Conservation (phyloP, 2,113 vertebrate genomes). For the Oophaga pumilio region DNA sequence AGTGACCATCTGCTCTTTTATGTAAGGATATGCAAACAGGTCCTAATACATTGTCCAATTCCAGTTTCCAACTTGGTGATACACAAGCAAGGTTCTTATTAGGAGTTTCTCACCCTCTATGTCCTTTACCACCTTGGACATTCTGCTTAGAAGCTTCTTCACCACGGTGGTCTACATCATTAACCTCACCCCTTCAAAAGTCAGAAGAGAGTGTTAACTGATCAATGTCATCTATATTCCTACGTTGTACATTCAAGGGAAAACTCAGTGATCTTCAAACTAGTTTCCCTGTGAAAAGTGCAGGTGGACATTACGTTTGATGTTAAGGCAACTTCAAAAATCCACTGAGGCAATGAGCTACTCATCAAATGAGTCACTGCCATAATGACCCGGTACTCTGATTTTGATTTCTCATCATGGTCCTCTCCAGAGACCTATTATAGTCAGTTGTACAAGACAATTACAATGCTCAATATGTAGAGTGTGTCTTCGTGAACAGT, state of each 20-base stretch:
- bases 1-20: no score
- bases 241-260: not conserved
- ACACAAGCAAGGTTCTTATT: not conserved
- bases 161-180: constrained; percentile 31
- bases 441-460: not conserved
- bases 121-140: not conserved
- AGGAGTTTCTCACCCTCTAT: not conserved
- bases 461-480: not conserved
- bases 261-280: not conserved
- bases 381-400: not conserved
- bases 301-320: constrained; percentile 5
- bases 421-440: not conserved
- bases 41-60: not conserved
- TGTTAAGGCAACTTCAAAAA: constrained; percentile 37
- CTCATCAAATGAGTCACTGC: not conserved
- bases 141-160: not conserved
- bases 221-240: constrained; percentile 9
- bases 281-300: not conserved
- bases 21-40: not conserved
- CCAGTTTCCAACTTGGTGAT: not conserved
- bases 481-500: not conserved
- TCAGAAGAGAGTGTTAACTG: constrained; percentile 30
- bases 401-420: not conserved
- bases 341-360: not conserved
- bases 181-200: constrained; percentile 3